A percentile compares a stretch with the other conserved stretches of the same genome.
These are phyloP conservation scores for Platysternon megacephalum DNA, from an alignment of 2,113 vertebrate genomes.

Conservation along the genomic window DNA sequence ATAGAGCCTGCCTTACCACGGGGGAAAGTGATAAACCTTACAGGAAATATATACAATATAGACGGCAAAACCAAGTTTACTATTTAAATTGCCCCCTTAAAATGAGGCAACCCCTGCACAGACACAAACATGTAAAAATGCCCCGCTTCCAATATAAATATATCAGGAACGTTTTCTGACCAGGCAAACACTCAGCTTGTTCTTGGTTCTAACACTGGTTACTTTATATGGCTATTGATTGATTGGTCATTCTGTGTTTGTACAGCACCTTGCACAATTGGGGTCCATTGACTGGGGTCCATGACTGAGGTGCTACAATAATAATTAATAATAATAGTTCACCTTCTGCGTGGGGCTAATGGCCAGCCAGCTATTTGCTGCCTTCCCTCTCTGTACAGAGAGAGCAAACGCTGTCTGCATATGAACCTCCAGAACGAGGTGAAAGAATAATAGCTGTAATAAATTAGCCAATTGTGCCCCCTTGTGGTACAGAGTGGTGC, in stretches of 20 bases:
- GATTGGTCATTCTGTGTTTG: background rate
- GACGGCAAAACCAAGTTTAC: background rate
- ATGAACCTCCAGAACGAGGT: background rate
- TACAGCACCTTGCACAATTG: background rate
- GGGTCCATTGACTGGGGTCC: too few species aligned
- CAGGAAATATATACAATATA: background rate
- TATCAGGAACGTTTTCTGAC: background rate
- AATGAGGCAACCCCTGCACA: background rate
- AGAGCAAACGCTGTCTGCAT: background rate
- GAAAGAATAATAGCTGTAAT: background rate
- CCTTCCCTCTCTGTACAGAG: background rate
- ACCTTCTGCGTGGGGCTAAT: background rate
- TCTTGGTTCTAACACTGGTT: background rate
- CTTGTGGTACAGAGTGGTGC: background rate
- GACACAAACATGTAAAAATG: background rate
- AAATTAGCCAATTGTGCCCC: slow-evolving; percentile 51
- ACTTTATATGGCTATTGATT: background rate
- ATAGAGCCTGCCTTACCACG: background rate
- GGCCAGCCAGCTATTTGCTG: background rate
- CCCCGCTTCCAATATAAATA: background rate
- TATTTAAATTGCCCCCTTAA: background rate
- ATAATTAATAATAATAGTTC: background rate
- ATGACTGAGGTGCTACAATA: background rate
- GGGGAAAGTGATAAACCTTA: background rate
- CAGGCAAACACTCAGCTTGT: background rate